Evolutionary conservation across 2,888 invertebrate species (phyloP), one percentile per base, ranked within the genome.

Genomic region (Diogma glabrata): DNA sequence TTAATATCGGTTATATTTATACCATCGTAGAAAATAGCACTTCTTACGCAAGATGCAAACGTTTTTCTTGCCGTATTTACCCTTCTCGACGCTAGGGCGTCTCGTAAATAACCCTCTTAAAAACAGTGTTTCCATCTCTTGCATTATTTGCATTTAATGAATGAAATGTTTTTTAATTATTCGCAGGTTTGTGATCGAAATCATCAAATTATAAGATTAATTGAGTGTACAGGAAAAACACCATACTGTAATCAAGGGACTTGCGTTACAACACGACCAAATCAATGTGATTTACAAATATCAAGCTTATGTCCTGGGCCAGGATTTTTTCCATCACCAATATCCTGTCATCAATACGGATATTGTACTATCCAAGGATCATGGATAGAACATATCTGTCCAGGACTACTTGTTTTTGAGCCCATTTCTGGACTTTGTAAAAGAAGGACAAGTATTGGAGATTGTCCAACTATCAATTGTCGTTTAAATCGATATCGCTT

Each of bases 311-410:
- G 46, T 17, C 46, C 46, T 16, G 5, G 17, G 10, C 5, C 14
- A 2, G 46, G 26, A 16, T 16, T 16, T 24, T 46, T 24, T 26
- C 46, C 46, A 26, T 24, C 23, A 17, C 23, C 14, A 5, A 26
- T 16, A 16, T 16, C 26, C 7, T 46, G 46, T 14, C 16, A 22
- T 7, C n/a, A 17, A 16, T 46, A 46, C 24, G 16, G 17, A 24
- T 24, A 46, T 16, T 46, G 70, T 56, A 65, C 65, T 60, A 63
- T 66, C 62, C 66, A 68, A 58, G 50, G 40, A 47, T 24, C 26
- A 14, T 38, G 47, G 16, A 49, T 22, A n/a, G 45, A 48, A 17
- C 54, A 52, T 24, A 26, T 49, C 9, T 56, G 56, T 45, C 53
- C 53, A 10, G 30, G 49, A 3, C 14, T 14, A 22, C 51, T 28